A percentile compares a stretch with the other conserved stretches of the same genome.
These are phyloP conservation scores for Leptinotarsa tumamoca DNA, from an alignment of 2,888 invertebrate genomes.

Conservation along the genomic window DNA sequence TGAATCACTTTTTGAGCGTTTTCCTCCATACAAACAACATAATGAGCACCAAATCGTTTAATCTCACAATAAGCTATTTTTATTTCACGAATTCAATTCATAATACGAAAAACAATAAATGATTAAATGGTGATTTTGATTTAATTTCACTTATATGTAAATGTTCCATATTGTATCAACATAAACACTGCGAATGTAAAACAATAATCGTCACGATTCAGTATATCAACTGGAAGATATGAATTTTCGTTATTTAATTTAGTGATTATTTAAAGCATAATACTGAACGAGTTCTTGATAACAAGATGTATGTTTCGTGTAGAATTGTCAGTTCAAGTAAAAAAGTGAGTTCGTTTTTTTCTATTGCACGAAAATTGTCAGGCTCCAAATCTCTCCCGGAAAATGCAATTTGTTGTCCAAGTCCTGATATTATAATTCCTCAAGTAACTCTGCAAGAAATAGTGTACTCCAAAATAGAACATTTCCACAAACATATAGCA, in stretches of 20 bases:
- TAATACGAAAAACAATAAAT: no score
- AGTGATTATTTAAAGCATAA: background rate
- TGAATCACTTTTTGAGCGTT: no score
- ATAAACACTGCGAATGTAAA: no score
- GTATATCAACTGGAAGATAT: background rate
- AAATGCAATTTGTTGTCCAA: conserved; percentile 51
- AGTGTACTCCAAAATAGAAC: conserved; percentile 65
- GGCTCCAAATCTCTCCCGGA: background rate
- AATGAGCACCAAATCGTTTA: no score
- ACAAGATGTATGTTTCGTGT: background rate
- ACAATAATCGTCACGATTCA: background rate
- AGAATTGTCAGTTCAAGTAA: background rate
- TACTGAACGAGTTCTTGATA: background rate
- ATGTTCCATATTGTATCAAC: no score
- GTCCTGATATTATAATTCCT: conserved; percentile 69
- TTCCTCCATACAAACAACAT: no score
- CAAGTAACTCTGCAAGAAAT: conserved; percentile 70
- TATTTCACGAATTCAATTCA: no score
- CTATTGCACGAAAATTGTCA: background rate
- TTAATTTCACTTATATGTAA: no score
- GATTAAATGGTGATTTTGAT: no score
- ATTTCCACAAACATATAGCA: conserved; percentile 67
- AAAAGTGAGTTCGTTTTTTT: background rate
- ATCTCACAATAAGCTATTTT: no score
- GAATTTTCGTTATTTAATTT: background rate